Percentiles rank a stretch among this genome's conserved stretches.
These are phyloP conservation scores for Telenomus remus DNA, from an alignment of 1,140 invertebrate genomes.

Conservation along the genomic window DNA sequence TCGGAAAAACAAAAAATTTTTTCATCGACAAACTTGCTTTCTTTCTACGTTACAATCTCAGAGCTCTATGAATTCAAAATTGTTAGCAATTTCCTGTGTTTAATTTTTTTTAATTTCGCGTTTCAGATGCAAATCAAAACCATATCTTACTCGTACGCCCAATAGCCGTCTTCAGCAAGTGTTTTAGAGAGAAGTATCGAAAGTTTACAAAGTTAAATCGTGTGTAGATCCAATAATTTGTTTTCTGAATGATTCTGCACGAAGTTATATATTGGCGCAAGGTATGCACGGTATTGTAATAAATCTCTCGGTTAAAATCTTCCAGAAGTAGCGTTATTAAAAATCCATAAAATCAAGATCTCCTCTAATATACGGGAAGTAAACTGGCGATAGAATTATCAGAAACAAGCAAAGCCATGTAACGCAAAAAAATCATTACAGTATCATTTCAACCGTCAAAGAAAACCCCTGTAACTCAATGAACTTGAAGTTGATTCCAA, in stretches of 20 bases:
- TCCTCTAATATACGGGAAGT: too few species aligned
- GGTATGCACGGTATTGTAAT: slow-evolving; percentile 14
- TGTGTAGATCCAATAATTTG: slow-evolving; percentile 49
- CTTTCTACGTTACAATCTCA: too few species aligned
- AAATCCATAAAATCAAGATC: too few species aligned
- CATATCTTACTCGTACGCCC: slow-evolving; percentile 30
- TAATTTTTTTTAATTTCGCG: neutral
- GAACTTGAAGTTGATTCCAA: too few species aligned
- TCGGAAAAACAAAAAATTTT: too few species aligned
- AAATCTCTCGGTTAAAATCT: slow-evolving; percentile 1
- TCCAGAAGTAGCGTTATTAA: neutral
- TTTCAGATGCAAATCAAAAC: slow-evolving; percentile 21
- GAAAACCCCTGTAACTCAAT: too few species aligned
- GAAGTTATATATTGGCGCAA: slow-evolving; percentile 25
- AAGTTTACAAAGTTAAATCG: slow-evolving; percentile 54
- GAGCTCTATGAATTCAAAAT: too few species aligned
- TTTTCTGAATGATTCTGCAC: slow-evolving; percentile 42
- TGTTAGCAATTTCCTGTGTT: too few species aligned
- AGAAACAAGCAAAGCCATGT: too few species aligned
- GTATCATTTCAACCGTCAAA: too few species aligned
- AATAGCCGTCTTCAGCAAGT: slow-evolving; percentile 29
- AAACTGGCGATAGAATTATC: too few species aligned
- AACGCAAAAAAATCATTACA: neutral
- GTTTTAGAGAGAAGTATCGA: slow-evolving; percentile 43
- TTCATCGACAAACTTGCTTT: neutral